These are phyloP conservation scores for Macrotus californicus DNA, from an alignment of 2,113 vertebrate species.

Conservation along the genomic window DNA sequence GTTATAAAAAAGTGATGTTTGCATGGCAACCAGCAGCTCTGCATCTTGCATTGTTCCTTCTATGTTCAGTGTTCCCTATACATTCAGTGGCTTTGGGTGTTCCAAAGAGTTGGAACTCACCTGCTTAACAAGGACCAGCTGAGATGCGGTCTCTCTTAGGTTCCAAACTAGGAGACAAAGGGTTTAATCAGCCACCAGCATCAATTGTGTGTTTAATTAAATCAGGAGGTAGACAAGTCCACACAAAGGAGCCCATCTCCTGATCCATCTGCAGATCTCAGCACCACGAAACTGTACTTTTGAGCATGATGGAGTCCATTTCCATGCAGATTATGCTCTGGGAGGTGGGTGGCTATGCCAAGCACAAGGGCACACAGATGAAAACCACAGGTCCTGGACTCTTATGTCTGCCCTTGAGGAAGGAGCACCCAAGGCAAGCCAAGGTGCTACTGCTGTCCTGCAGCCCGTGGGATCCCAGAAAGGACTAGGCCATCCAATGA, in stretches of 20 bases:
- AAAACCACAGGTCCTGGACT: neutral
- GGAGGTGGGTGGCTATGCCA: neutral
- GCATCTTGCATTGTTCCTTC: too few relatives aligned
- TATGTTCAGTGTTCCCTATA: accelerated
- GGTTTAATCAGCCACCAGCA: neutral
- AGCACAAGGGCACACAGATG: accelerated
- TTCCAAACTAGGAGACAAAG: neutral
- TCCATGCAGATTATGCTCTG: neutral
- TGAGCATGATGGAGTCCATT: neutral
- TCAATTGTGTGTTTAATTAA: neutral
- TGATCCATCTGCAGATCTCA: too few relatives aligned
- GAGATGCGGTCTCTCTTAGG: neutral
- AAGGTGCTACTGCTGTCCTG: neutral
- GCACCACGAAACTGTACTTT: too few relatives aligned
- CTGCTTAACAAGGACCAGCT: accelerated
- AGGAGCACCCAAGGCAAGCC: accelerated
- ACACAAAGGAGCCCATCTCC: too few relatives aligned
- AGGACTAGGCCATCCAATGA: too few relatives aligned
- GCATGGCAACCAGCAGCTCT: accelerated
- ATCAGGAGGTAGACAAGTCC: neutral
- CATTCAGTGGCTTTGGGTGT: accelerated
- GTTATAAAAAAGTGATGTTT: accelerated
- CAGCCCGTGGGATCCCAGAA: neutral
- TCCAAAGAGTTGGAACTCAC: neutral
- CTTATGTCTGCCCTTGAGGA: accelerated